phyloP scores from a whole-genome alignment of 2,888 invertebrate species.

The Volucella bombylans region DNA sequence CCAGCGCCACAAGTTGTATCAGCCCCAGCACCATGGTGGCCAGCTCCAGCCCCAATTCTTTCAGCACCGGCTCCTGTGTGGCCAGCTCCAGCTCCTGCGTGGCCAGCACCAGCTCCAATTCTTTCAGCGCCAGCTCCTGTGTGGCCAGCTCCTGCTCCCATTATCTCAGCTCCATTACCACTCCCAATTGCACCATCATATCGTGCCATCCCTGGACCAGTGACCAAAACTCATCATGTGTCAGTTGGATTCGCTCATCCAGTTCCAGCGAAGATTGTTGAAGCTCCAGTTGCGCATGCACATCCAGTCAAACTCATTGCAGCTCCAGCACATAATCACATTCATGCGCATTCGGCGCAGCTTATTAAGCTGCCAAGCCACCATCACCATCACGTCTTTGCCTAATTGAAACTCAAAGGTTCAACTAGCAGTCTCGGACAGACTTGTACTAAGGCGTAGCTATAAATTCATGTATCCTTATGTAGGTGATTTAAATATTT shows the following conservation, averaged over 20 bases:
- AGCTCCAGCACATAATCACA: conserved; percentile 60
- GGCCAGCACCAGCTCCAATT: conserved; percentile 46
- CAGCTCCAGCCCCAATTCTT: conserved; percentile 52
- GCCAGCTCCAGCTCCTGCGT: conserved; percentile 64
- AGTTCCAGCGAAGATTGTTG: conserved; percentile 73
- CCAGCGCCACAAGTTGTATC: conserved; percentile 56
- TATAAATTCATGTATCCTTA: neutral
- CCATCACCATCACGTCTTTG: conserved; percentile 75
- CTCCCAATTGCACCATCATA: conserved; percentile 77
- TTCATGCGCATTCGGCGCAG: conserved; percentile 60
- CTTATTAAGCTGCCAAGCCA: conserved; percentile 73
- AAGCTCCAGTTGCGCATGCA: conserved; percentile 77
- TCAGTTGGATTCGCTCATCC: conserved; percentile 80
- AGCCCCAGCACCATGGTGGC: conserved; percentile 60
- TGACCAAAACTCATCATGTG: conserved; percentile 79
- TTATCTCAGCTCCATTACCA: conserved; percentile 70
- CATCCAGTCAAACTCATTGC: conserved; percentile 77
- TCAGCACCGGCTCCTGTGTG: conserved; percentile 66
- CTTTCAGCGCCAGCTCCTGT: conserved; percentile 64
- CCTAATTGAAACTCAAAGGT: conserved; percentile 20
- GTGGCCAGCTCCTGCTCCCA: conserved; percentile 65
- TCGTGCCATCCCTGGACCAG: conserved; percentile 80
- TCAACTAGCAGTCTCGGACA: conserved; percentile 25
- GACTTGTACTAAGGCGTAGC: neutral
- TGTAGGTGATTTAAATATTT: conserved; percentile 26